Base-by-base conservation (phyloP, 2,113 vertebrate genomes). In the Psilopsiagon aymara region DNA sequence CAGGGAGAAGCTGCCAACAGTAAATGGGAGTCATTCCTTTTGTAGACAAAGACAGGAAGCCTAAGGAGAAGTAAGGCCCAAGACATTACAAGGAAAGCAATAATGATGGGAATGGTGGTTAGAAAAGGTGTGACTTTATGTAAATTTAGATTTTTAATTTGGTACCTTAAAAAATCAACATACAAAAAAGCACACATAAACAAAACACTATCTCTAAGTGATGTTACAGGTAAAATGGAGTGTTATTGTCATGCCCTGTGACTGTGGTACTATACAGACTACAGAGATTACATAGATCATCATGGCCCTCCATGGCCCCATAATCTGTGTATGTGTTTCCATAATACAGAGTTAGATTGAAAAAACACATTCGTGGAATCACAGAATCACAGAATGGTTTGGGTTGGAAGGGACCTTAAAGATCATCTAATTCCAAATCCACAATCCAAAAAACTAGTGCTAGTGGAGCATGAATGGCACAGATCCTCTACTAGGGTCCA, bases 41-140 rank as follows among this genome's bases (percentile, higher is more conserved):
- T 90, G 57, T 8, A 5, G 69, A 95, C 82, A 96, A 94, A 93
- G 44, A 46, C 88, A 80, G 82, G 85, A 95, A 97, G 57, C 25
- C 69, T 85, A 78, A 80, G 35, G 25, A 83, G n/a, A 95, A 95
- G 53, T 80, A 73, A 77, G 8, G 53, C 46, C 35, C 44, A 80
- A 85, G 60, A 88, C 70, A 93, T 24, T 52, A 85, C 23, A 80
- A 55, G 13, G 25, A 94, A 88, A 92, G 49, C n/a, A 85, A 82
- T 28, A 90, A 53, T 29, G 52, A 88, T 19, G 23, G 81, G 28
- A 92, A 91, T 29, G 13, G 14, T 77, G 31, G 8, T 75, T 84
- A 85, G 78, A 87, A 94, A 79, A 71, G 16, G 74, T 53, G 37
- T 76, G 52, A 49, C n/a, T 82, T 80, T 33, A 57, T 29, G 31